Evolutionary conservation across 2,888 invertebrate genomes (phyloP), one percentile per base, ranked within the genome.

Genomic region (Deilephila porcellus): DNA sequence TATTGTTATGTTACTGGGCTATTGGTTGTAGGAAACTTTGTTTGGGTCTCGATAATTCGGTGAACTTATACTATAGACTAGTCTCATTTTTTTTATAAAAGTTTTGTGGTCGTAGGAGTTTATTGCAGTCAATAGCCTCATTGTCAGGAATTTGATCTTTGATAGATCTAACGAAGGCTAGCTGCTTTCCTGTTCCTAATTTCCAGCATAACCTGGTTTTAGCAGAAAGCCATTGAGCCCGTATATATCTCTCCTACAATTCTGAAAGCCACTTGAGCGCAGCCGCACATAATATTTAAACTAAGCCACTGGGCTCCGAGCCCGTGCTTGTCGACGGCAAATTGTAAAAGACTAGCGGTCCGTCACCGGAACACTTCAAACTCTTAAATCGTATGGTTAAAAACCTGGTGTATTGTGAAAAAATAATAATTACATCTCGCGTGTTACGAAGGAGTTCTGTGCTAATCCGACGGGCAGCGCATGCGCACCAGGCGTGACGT

Each of bases 401-500:
- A 45, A 71, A 71, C 59, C 20, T 20, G n/a, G 71, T 37, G 59
- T 56, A 59, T 70, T 60, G 59, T 70, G 80, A 85, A 86, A 86
- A 86, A 86, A 82, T 71, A 80, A 81, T 79, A 83, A 85, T 83
- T 84, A 83, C 76, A 74, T 81, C 78, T 86, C 81, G 87, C 87
- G 87, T 88, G 87, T 82, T 87, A 78, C 76, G 76, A 78, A 82
- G 83, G 80, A 87, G 87, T 87, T 87, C 85, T 82, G 85, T 82
- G 81, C 83, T 87, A 85, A 87, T 87, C 87, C 87, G 79, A 79
- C 78, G 75, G 67, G 45, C 52, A 67, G 82, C 83, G 87, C 87
- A 78, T 74, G 85, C 84, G 87, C 88, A 84, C 80, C 76, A 75
- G 82, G 84, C 88, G 86, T 87, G 86, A 86, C 88, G 83, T 88